Evolutionary conservation across 2,797 vertebrate species (phyloP), one percentile per base, ranked within the genome.

Genomic region (Percopsis omiscomaycus): DNA sequence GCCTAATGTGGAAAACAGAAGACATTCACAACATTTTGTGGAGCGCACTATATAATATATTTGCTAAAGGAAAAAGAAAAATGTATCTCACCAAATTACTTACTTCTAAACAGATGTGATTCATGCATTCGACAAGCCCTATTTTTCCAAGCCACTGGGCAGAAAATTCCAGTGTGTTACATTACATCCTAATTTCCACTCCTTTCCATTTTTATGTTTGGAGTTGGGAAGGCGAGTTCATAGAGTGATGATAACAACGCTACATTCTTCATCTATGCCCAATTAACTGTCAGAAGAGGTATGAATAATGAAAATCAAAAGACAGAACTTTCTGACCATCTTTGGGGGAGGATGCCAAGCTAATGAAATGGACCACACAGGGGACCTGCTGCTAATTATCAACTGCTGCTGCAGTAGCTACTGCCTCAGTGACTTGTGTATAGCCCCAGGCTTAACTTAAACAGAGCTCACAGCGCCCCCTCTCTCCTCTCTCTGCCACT

Each of bases 311-410:
- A 81, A 71, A 29, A 29, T 62, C 64, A 75, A 59, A 52, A 68
- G 46, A 53, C 62, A 12, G 22, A 59, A 46, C 57, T 55, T 59
- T 54, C 57, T 16, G 48, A 0, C 55, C 44, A 58, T 75, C 75
- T 70, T 56, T 56, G 52, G 54, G 61, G 74, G 61, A 22, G 51
- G 59, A 81, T 69, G 69, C 45, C n/a, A 51, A 73, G 78, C 67
- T 87, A 84, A 86, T 86, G 76, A 87, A 89, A 84, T 69, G 68
- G 71, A 80, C 29, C 32, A 74, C 73, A 72, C 30, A 16, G 51
- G 71, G 54, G 64, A 77, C 77, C 74, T 73, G 78, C 75, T 86
- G 83, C 83, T 85, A 89, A 89, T 90, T 84, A 84, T 73, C 58
- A 68, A 55, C 74, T 81, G 74, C 83, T 83, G 83, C 81, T 80